Base-by-base conservation (phyloP, 2,888 invertebrate genomes). In the Pedicia rivosa region DNA sequence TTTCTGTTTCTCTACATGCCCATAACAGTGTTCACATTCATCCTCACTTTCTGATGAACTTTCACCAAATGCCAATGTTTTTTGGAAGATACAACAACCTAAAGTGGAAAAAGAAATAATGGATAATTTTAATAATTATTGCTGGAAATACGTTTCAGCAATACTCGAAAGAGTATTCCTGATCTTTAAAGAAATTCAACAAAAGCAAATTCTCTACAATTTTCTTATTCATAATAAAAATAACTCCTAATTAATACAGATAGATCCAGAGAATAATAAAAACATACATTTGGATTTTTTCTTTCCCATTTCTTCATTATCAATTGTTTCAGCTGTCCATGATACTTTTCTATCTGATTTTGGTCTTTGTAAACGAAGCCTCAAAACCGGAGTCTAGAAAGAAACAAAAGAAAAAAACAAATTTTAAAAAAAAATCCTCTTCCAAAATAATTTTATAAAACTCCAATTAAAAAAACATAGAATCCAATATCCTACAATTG, bases 51-150 rank as follows among this genome's bases (percentile, higher is more conserved):
- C 81, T 0, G 83, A 82, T 44, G 87, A 88, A 28, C 87, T 88
- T 57, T 92, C 92, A 31, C 75, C 90, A 63, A 92, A 91, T 27
- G 69, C 69, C 47, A 70, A 70, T n/a, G 86, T 88, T 59, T 92
- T 94, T 52, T 80, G 79, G 59, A 87, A 94, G 52, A 94, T 83
- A 59, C 94, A 94, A 56, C 94, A 94, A 63, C 88, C 90, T 90
- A 50, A 41, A 38, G 44, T 31, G 14, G 29, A 40, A 4, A 35
- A 32, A 30, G 40, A 32, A n/a, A n/a, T n/a, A n/a, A n/a, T n/a
- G n/a, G n/a, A n/a, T n/a, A n/a, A n/a, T n/a, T n/a, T n/a, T n/a
- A n/a, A n/a, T n/a, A n/a, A n/a, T n/a, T n/a, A n/a, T n/a, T n/a
- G n/a, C n/a, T n/a, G n/a, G n/a, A n/a, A n/a, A n/a, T n/a, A n/a